Percentiles rank a stretch among this genome's conserved stretches.
These are phyloP conservation scores for Pheosia tremula DNA, from an alignment of 2,888 invertebrate genomes.

Conservation along the genomic window DNA sequence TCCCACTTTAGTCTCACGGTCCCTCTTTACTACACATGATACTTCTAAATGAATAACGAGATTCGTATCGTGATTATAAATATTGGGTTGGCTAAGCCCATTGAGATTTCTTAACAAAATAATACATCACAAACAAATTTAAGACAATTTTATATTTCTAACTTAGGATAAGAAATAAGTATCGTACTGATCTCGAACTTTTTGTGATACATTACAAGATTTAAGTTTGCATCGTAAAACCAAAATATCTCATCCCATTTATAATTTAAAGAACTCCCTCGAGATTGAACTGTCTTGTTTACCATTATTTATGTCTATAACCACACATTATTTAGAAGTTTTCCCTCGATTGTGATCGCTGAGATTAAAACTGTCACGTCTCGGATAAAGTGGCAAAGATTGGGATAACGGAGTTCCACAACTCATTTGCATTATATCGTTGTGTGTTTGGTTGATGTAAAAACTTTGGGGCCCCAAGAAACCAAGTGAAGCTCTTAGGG, in stretches of 20 bases:
- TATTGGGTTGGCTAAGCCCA: too few relatives aligned
- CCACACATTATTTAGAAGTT: conserved; percentile 40
- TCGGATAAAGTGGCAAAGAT: conserved; percentile 46
- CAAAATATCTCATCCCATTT: background rate
- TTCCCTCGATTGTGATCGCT: conserved; percentile 31
- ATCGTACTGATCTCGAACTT: background rate
- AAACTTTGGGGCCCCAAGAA: conserved; percentile 61
- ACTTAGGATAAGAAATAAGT: background rate
- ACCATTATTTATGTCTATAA: conserved; percentile 29
- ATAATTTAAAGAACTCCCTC: background rate
- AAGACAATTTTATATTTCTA: too few relatives aligned
- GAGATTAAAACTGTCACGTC: conserved; percentile 52
- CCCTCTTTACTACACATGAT: too few relatives aligned
- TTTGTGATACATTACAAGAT: background rate
- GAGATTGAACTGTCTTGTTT: conserved; percentile 36
- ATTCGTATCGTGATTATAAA: too few relatives aligned
- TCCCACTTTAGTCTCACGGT: too few relatives aligned
- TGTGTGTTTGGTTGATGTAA: conserved; percentile 64
- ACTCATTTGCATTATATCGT: conserved; percentile 73
- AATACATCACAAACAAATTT: too few relatives aligned
- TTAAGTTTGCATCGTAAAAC: background rate
- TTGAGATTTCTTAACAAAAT: too few relatives aligned
- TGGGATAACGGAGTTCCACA: conserved; percentile 57
- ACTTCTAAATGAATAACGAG: too few relatives aligned
- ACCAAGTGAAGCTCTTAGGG: conserved; percentile 67